phyloP scores from a whole-genome alignment of 2,797 vertebrate species.

The Chanos chanos region DNA sequence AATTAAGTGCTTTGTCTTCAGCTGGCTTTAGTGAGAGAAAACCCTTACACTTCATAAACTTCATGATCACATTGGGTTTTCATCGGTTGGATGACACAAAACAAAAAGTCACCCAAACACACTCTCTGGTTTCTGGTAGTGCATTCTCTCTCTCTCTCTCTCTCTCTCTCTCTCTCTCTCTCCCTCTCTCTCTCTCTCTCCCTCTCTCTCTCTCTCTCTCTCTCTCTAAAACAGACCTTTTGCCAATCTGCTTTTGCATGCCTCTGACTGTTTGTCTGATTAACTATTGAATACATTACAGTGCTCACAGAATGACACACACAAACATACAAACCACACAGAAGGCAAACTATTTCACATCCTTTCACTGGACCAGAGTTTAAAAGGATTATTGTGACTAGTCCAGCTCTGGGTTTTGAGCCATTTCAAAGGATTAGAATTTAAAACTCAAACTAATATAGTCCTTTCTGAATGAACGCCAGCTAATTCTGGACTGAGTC shows the following conservation, averaged over 20 bases:
- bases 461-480: too few species aligned
- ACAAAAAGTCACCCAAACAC: too few species aligned
- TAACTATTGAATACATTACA: not conserved
- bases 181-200: not conserved
- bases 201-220: not conserved
- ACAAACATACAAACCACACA: slow-evolving; percentile 24
- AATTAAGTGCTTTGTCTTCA: too few species aligned
- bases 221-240: too few species aligned
- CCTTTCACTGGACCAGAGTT: slow-evolving; percentile 15
- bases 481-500: too few species aligned
- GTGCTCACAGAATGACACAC: not conserved
- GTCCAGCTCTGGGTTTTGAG: slow-evolving; percentile 6
- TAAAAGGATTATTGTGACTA: slow-evolving; percentile 33
- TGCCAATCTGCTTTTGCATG: too few species aligned
- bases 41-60: too few species aligned
- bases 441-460: slow-evolving; percentile 27
- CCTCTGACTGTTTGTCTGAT: too few species aligned
- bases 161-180: not conserved
- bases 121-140: not conserved
- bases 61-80: too few species aligned
- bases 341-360: too few species aligned
- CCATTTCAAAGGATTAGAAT: slow-evolving; percentile 32
- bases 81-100: not conserved
- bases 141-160: not conserved
- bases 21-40: too few species aligned